Percentiles rank a stretch among this genome's conserved stretches.
Conservation (phyloP, 2,113 vertebrate genomes). For the Geothlypis trichas region DNA sequence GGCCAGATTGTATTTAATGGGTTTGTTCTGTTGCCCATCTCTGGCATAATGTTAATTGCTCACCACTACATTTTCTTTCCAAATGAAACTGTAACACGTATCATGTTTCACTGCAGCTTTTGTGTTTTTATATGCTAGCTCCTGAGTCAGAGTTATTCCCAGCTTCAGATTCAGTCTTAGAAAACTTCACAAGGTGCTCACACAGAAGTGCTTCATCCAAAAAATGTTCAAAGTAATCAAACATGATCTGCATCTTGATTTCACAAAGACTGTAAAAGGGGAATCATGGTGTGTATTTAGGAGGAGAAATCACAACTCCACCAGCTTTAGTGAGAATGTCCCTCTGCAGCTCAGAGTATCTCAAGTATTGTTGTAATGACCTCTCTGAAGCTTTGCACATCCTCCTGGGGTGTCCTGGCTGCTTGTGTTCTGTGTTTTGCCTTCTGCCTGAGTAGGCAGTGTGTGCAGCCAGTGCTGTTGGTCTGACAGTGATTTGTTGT, state of each 20-base stretch:
- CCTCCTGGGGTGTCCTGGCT: neutral
- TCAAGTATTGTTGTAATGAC: neutral
- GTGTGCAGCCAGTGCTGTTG: neutral
- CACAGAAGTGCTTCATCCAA: neutral
- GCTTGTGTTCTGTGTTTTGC: fast-evolving
- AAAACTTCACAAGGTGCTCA: neutral
- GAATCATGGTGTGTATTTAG: neutral
- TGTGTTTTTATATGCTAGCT: neutral
- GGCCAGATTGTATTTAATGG: neutral
- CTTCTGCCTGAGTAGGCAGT: neutral
- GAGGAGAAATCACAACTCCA: neutral
- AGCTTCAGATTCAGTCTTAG: neutral
- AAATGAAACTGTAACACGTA: neutral
- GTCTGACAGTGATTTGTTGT: neutral
- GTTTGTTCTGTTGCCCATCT: neutral
- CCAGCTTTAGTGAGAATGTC: neutral
- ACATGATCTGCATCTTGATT: neutral
- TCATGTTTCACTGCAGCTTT: neutral
- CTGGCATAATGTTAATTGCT: neutral
- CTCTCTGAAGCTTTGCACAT: neutral
- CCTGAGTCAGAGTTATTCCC: neutral
- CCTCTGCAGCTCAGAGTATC: neutral
- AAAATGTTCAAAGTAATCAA: neutral
- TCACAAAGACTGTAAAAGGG: neutral
- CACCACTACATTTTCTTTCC: neutral